Percentiles rank a stretch among this genome's conserved stretches.
Conservation (phyloP, 2,113 vertebrate genomes). For the Pimephales promelas region DNA sequence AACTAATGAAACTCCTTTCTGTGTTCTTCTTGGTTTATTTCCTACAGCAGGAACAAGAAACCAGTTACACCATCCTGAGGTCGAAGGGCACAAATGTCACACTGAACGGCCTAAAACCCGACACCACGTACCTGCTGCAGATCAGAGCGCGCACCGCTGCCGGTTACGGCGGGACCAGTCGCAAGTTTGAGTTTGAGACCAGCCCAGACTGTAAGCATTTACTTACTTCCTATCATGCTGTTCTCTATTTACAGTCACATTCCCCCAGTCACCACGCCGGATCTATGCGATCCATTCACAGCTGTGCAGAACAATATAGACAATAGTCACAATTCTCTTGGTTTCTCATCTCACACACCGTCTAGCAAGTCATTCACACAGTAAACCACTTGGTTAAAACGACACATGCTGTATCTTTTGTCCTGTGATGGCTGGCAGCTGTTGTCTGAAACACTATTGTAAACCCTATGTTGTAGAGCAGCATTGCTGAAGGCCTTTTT, state of each 20-base stretch:
- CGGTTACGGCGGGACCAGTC: slow-evolving; percentile 92
- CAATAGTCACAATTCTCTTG: neutral
- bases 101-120: slow-evolving; percentile 92
- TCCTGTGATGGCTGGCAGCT: neutral
- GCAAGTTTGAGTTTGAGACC: slow-evolving; percentile 96
- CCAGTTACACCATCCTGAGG: slow-evolving; percentile 96
- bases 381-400: neutral
- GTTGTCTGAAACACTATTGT: slow-evolving; percentile 21
- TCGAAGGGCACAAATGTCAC: slow-evolving; percentile 93
- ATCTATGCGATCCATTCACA: neutral
- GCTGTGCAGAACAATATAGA: neutral
- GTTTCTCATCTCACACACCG: neutral
- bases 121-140: slow-evolving; percentile 93
- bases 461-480: slow-evolving; percentile 35
- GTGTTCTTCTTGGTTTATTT: slow-evolving; percentile 68
- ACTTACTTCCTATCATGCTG: slow-evolving; percentile 7
- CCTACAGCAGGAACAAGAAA: slow-evolving; percentile 97
- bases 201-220: slow-evolving; percentile 92
- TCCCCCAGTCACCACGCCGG: neutral
- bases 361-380: neutral
- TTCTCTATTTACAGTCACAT: neutral
- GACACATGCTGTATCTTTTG: neutral
- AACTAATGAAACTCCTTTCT: neutral
- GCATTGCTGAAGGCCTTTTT: slow-evolving; percentile 30
- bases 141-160: slow-evolving; percentile 95